Conservation (phyloP, 2,797 vertebrate species). For the Tangara arthus region DNA sequence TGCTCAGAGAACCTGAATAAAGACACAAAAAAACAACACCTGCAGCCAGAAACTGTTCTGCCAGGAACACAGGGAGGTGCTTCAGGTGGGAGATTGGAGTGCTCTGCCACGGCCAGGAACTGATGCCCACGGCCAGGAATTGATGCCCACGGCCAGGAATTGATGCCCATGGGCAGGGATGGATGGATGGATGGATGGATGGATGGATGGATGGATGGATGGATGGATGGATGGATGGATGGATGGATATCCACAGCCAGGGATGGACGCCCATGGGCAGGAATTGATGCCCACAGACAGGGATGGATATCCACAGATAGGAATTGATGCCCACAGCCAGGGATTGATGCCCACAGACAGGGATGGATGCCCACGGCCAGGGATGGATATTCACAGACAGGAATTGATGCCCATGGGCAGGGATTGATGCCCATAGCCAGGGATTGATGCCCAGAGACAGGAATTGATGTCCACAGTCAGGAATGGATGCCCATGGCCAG, state of each 20-base stretch:
- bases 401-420: fast-evolving
- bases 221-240: too few species aligned
- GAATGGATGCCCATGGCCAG: fast-evolving
- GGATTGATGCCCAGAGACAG: fast-evolving
- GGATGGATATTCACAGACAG: fast-evolving
- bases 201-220: too few species aligned
- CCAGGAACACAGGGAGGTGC: background rate
- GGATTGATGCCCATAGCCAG: fast-evolving
- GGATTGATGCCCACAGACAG: fast-evolving
- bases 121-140: fast-evolving
- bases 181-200: too few species aligned
- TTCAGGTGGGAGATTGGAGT: background rate
- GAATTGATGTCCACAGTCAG: fast-evolving
- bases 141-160: fast-evolving
- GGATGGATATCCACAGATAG: fast-evolving
- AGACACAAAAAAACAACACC: background rate
- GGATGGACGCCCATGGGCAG: too few species aligned
- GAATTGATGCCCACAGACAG: fast-evolving
- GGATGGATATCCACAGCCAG: too few species aligned
- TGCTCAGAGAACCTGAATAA: background rate
- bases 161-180: fast-evolving
- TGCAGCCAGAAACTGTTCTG: background rate
- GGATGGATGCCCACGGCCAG: fast-evolving
- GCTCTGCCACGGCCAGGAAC: background rate
- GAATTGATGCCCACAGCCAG: fast-evolving